Evolutionary conservation across 2,113 vertebrate genomes (phyloP), one percentile per base, ranked within the genome.

Genomic region (Labeo rohita): DNA sequence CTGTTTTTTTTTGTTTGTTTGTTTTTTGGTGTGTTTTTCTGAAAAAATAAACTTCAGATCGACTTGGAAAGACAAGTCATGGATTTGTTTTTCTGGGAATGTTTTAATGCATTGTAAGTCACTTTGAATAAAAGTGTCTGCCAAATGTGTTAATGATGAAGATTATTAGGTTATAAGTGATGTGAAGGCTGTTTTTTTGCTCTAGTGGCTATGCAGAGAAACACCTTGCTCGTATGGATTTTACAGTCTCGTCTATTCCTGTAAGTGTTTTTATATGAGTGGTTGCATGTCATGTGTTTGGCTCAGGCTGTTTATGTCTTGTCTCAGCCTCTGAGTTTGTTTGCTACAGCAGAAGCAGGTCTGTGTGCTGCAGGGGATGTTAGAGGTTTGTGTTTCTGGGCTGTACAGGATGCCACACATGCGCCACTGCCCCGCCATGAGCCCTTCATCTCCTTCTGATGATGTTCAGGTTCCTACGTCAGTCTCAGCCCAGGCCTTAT

Each of bases 361-460:
- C 84, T 82, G 49, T 90, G 91, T 92, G 91, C 92, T 92, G 90
- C 91, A 94, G 76, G 87, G 90, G 89, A 90, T 89, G 88, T 87
- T 70, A 82, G 75, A 84, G 85, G 87, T 91, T 86, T 81, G 89
- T 56, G 63, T 87, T 72, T 87, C 83, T 86, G 88, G 86, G 91
- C 91, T 92, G 90, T 91, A 94, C 92, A 94, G 92, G 91, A 93
- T 93, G 92, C 90, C 90, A 39, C 90, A 93, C 45, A 34, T 87
- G 83, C 43, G 59, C 82, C 87, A 86, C 70, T 80, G 85, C 82
- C 61, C 87, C 34, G 52, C 88, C 65, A 28, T 28, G 1, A 88
- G 88, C 72, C 77, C 80, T 87, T 85, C 88, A 61, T 90, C 68
- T 52, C 78, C 73, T 50, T 21, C 34, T 76, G 54, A 47, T 23